Evolutionary conservation across 1,140 invertebrate genomes (phyloP), one percentile per base, ranked within the genome.

Genomic region (Prorops nasuta): DNA sequence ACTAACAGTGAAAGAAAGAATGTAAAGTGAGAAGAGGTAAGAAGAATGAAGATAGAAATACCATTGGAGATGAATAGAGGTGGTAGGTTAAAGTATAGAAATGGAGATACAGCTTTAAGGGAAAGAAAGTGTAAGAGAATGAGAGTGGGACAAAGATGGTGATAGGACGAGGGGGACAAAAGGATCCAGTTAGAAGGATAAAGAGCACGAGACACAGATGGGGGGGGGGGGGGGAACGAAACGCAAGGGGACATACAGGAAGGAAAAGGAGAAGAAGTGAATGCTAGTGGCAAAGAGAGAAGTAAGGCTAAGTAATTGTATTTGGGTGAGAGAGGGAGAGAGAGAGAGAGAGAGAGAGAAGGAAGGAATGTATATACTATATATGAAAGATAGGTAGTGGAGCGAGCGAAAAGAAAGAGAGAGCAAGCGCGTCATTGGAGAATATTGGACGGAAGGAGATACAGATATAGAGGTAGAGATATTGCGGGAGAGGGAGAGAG

Each of bases 171-270:
- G 16, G n/a, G 17, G 19, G 32, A n/a, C n/a, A 41, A 52, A 21
- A 21, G 21, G 48, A 49, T 36, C 15, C 17, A 35, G 36, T 39
- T 42, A 45, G 39, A 43, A 47, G 39, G 44, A 39, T n/a, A 15
- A 39, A 34, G 43, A 49, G 28, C 22, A 44, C 17, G 43, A 47
- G 40, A 7, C 21, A 21, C 17, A 35, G 39, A 38, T 21, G 31
- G 34, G 39, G 46, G 20, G 36, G 8, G 21, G 40, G 19, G 35
- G 34, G 3, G 17, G 35, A 17, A 21, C 9, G 39, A 31, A 20
- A 18, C 19, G 20, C 2, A 34, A 35, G n/a, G 31, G n/a, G 24
- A 16, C 12, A 3, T 32, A 14, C 19, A 14, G 8, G 31, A 21
- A 49, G 24, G 17, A 38, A 34, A 36, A 24, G 28, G 20, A 45